Base-by-base conservation (phyloP, 2,797 vertebrate genomes). In the Gallirallus australis region DNA sequence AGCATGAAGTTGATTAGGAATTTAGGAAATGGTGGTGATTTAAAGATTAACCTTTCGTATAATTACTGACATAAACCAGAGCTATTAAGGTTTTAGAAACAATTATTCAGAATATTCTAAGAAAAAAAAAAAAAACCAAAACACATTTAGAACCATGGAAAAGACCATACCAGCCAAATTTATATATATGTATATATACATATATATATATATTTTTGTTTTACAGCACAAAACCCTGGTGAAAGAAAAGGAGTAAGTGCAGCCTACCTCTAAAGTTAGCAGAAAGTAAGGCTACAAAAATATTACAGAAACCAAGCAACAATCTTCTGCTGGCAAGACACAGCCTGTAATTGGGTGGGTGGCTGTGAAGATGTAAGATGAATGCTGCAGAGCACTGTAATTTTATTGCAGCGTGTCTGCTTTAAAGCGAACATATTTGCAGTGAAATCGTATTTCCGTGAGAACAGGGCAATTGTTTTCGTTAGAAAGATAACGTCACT, bases 311-410 rank as follows among this genome's bases (percentile, higher is more conserved):
- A 97, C 96, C 93, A 94, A 93, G 93, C 93, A 95, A 93, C 96
- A 95, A 93, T 89, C 95, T 96, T 96, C 73, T 95, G 73, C 95
- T 90, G 89, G 95, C 91, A 96, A 97, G 94, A 97, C 86, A 93
- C 79, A 95, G 96, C 91, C 91, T 96, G 94, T 95, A 97, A 94
- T 97, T 96, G 96, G 88, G 96, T 95, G 96, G 97, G 97, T 96
- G 96, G 95, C 96, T 97, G 93, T 93, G 95, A 94, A 93, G 96
- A 94, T 93, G 82, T 35, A 31, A 94, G 79, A 78, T 83, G 96
- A 94, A 94, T 37, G 35, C 86, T 89, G 83, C 94, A 91, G 94
- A 89, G 91, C 94, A 90, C 89, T 91, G 84, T 96, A 81, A 92
- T 95, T 97, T 92, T 76, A 90, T 93, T 89, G 94, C 93, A 89